Evolutionary conservation across 1,140 invertebrate species (phyloP).

Genomic region (Cydia amplana): DNA sequence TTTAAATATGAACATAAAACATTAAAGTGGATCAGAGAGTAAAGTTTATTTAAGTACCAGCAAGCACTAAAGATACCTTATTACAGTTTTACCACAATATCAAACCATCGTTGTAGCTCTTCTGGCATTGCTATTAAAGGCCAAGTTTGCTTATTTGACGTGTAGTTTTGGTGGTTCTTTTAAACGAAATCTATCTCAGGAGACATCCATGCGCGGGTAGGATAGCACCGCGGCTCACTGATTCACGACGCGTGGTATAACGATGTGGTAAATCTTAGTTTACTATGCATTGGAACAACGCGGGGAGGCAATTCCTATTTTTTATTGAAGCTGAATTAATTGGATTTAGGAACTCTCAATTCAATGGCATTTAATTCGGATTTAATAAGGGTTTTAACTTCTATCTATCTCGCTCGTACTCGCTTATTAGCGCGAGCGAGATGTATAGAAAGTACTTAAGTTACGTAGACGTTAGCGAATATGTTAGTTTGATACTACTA

Average conservation of each 20-base stretch:
- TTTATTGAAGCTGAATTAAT: background rate
- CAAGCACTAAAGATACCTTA: background rate
- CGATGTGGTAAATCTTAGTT: conserved; percentile 8
- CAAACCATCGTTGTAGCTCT: background rate
- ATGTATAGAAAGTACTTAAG: too few species aligned
- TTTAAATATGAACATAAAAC: background rate
- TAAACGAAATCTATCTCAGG: conserved; percentile 9
- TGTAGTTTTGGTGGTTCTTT: background rate
- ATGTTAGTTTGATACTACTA: too few species aligned
- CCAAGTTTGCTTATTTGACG: background rate
- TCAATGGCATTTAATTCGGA: background rate
- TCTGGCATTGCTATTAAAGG: background rate
- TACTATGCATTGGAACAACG: background rate
- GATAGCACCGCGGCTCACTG: background rate
- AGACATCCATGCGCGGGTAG: conserved; percentile 14
- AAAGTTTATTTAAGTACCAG: background rate
- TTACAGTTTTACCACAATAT: background rate
- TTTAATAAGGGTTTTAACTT: background rate
- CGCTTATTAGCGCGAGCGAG: too few species aligned
- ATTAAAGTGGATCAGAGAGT: background rate
- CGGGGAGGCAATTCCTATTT: background rate
- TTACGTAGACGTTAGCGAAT: too few species aligned
- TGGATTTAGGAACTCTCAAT: background rate
- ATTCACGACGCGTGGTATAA: background rate
- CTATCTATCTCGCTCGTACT: too few species aligned